These are phyloP conservation scores for Eurypyga helias DNA, from an alignment of 2,113 vertebrate species.

Conservation along the genomic window DNA sequence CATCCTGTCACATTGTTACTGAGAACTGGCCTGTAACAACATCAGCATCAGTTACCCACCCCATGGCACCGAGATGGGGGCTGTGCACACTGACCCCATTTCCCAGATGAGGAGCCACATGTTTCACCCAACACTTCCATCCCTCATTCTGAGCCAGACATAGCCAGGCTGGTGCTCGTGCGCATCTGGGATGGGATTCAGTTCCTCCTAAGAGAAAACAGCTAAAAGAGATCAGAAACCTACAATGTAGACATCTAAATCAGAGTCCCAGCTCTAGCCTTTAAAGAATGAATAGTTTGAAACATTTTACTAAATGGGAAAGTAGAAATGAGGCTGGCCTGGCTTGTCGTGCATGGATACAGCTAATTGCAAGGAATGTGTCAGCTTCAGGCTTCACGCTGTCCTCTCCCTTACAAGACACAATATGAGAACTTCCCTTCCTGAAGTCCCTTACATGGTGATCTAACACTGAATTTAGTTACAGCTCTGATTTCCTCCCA, in stretches of 20 bases:
- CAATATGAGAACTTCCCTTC: not conserved
- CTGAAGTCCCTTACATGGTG: not conserved
- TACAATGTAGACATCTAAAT: not conserved
- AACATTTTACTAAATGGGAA: not conserved
- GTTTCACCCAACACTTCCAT: not conserved
- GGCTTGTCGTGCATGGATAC: not conserved
- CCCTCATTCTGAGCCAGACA: accelerated
- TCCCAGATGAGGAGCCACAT: not conserved
- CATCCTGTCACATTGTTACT: not conserved
- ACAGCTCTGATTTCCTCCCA: not conserved
- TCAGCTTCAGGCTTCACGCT: not conserved
- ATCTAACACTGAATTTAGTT: not conserved
- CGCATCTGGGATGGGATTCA: not conserved
- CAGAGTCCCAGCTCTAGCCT: not conserved
- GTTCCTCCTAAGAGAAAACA: not conserved
- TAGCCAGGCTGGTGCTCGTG: accelerated
- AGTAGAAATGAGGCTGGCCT: not conserved
- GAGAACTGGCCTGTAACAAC: too few relatives aligned
- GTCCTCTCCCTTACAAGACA: not conserved
- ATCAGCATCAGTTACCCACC: not conserved
- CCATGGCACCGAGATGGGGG: accelerated
- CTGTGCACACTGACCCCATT: accelerated
- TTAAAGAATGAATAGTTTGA: not conserved
- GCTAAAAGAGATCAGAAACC: not conserved
- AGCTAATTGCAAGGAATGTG: not conserved